Evolutionary conservation across 2,888 invertebrate species (phyloP).

Genomic region (Salpingus planirostris): DNA sequence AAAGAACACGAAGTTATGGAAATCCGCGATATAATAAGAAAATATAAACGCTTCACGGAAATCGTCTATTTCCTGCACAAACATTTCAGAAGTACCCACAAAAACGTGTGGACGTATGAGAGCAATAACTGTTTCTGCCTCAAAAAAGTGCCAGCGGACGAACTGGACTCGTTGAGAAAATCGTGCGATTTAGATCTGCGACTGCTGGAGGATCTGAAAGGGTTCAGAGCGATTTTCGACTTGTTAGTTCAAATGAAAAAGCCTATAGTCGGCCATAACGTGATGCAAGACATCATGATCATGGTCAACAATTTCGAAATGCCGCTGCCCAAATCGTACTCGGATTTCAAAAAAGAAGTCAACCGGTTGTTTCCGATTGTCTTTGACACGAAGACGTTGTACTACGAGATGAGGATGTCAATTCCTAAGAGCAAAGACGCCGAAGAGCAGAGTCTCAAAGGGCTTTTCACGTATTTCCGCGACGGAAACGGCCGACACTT

Average conservation of each 20-base stretch:
- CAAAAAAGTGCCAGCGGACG: constrained; percentile 31
- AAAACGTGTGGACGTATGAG: constrained; percentile 30
- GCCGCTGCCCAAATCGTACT: constrained; percentile 57
- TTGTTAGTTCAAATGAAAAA: constrained; percentile 52
- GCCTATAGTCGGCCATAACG: constrained; percentile 70
- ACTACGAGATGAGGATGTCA: constrained; percentile 44
- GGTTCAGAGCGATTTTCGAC: constrained; percentile 59
- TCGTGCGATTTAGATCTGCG: constrained; percentile 44
- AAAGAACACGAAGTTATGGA: constrained; percentile 26
- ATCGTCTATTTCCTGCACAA: constrained; percentile 51
- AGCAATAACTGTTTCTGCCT: constrained; percentile 34
- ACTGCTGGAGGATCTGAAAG: constrained; percentile 47
- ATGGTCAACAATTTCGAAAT: constrained; percentile 64
- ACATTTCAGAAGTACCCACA: constrained; percentile 48
- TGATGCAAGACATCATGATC: constrained; percentile 59
- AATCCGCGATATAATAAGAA: constrained; percentile 21
- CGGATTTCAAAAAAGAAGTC: constrained; percentile 54
- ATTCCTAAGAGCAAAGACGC: constrained; percentile 35
- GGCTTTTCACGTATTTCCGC: constrained; percentile 53
- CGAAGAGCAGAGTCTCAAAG: constrained; percentile 44
- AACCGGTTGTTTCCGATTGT: constrained; percentile 55
- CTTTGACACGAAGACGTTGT: constrained; percentile 67
- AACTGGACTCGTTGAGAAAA: constrained; percentile 28
- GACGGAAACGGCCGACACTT: constrained; percentile 40
- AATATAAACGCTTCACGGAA: constrained; percentile 41